Evolutionary conservation across 1,140 invertebrate species (phyloP).

Genomic region (Drosophila burlai): DNA sequence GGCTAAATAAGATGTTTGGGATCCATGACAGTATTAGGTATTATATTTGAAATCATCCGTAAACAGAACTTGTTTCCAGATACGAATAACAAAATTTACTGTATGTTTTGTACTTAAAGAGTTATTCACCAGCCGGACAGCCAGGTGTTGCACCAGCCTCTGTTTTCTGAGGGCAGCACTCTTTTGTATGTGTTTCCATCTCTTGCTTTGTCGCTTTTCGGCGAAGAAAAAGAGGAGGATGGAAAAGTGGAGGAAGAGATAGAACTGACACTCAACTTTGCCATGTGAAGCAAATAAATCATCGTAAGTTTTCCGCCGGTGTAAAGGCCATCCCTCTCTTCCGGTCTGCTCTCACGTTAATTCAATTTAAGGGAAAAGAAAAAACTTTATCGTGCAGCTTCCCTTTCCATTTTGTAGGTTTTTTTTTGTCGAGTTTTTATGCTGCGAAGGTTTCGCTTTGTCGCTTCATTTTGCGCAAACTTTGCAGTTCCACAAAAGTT

Average conservation of each 20-base stretch:
- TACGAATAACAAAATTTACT: too few relatives aligned
- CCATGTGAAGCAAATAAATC: conserved; percentile 82
- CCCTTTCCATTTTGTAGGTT: conserved; percentile 38
- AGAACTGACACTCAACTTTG: conserved; percentile 78
- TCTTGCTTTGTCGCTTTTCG: conserved; percentile 6
- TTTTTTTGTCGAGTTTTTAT: conserved; percentile 25
- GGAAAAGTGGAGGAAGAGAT: background rate
- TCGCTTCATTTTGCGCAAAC: conserved; percentile 73
- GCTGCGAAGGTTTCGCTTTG: conserved; percentile 65
- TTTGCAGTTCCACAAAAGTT: conserved; percentile 74
- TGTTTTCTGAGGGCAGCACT: background rate
- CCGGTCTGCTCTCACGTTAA: conserved; percentile 69
- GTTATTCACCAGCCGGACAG: conserved; percentile 8
- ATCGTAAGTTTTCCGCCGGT: conserved; percentile 79
- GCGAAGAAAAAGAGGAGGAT: background rate
- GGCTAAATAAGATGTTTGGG: too few relatives aligned
- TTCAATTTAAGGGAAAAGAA: conserved; percentile 74
- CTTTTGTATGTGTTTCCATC: conserved; percentile 6
- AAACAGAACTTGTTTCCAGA: too few relatives aligned
- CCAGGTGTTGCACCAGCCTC: background rate
- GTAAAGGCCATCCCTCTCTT: conserved; percentile 53
- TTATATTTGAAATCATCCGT: too few relatives aligned
- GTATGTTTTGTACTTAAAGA: conserved; percentile 10
- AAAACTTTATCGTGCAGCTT: conserved; percentile 73
- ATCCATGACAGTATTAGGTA: too few relatives aligned